phyloP scores from a whole-genome alignment of 2,888 invertebrate species.

The Notodonta ziczac region DNA sequence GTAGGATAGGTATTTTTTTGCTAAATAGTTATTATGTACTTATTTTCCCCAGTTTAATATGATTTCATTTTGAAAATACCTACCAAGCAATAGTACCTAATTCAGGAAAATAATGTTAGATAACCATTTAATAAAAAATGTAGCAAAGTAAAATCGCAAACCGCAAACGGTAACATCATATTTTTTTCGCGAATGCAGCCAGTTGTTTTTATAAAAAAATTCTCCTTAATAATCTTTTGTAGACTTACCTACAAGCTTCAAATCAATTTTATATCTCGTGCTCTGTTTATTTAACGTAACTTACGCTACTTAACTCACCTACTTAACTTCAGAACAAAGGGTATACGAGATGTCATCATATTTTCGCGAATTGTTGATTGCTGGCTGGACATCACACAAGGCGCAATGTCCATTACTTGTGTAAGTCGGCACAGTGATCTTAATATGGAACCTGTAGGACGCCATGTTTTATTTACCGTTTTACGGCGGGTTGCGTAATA shows the following conservation, averaged over 20 bases:
- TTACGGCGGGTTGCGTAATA: conserved; percentile 27
- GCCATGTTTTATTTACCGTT: conserved; percentile 26
- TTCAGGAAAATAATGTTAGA: not conserved
- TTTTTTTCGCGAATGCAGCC: not conserved
- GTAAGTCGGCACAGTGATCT: conserved; percentile 10
- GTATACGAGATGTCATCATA: not conserved
- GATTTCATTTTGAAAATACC: too few species aligned
- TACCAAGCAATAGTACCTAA: not conserved
- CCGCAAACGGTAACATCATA: not conserved
- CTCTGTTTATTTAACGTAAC: not conserved
- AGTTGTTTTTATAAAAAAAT: too few species aligned
- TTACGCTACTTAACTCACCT: not conserved
- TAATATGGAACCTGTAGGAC: conserved; percentile 22
- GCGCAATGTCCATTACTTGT: conserved; percentile 1
- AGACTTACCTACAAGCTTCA: too few species aligned
- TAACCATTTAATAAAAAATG: not conserved
- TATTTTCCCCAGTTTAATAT: too few species aligned
- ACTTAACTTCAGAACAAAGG: not conserved
- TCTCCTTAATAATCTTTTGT: too few species aligned
- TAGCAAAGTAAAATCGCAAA: not conserved
- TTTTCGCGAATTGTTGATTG: not conserved
- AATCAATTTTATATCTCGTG: not conserved
- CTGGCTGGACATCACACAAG: not conserved
- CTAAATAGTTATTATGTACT: too few species aligned
- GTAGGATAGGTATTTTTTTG: too few species aligned